These are phyloP conservation scores for Nomada flava DNA, from an alignment of 2,888 invertebrate species.

Conservation along the genomic window DNA sequence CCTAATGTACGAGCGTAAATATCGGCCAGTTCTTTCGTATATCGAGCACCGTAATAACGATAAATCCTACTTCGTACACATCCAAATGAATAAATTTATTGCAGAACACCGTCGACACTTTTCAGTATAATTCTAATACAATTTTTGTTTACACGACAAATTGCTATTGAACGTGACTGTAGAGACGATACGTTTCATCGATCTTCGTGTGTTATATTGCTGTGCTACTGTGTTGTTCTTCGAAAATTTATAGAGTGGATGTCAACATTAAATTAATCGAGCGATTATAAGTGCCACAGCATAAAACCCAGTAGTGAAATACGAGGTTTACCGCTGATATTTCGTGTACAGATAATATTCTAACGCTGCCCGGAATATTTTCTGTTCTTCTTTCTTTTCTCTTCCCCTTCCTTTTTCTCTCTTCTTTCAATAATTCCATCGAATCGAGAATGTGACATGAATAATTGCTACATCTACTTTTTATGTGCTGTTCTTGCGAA, in stretches of 20 bases:
- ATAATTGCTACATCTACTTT: not conserved
- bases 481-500: not conserved
- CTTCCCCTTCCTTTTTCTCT: not conserved
- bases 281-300: not conserved
- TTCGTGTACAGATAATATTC: not conserved
- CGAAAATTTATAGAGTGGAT: not conserved
- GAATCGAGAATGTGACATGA: not conserved
- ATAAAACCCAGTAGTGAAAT: not conserved
- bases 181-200: not conserved
- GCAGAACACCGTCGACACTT: conserved; percentile 10
- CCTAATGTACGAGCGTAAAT: conserved; percentile 13
- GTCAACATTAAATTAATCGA: conserved; percentile 7
- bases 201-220: not conserved
- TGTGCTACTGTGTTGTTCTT: too few relatives aligned
- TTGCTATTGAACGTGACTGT: conserved; percentile 1
- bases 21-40: conserved; percentile 17
- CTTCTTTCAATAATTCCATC: not conserved
- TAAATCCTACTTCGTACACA: conserved; percentile 8
- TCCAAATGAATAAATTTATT: conserved; percentile 30
- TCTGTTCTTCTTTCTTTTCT: not conserved
- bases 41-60: not conserved
- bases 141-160: conserved; percentile 23
- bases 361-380: not conserved
- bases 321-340: not conserved
- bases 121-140: conserved; percentile 31